Conservation (phyloP, 37 sponge, comb jelly and placozoan species). For the Tethya wilhelma region DNA sequence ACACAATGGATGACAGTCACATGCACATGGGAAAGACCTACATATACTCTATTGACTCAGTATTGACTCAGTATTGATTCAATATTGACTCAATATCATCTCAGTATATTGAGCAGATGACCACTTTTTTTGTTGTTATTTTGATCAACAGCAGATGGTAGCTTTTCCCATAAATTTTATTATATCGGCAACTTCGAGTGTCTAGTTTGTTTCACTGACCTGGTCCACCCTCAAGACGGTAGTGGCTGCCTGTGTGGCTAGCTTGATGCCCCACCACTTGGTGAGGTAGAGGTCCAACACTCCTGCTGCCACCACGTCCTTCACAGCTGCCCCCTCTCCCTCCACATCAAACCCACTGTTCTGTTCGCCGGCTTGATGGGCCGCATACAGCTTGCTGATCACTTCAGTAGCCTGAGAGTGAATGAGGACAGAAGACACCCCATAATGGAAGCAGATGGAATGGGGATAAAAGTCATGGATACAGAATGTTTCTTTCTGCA, state of each 20-base stretch:
- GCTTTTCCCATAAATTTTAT: neutral
- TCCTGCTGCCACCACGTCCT: constrained; percentile 62
- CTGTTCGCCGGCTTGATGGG: constrained; percentile 81
- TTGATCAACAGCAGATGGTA: too few species aligned
- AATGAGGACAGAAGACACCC: neutral
- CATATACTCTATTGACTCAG: too few species aligned
- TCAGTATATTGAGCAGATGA: too few species aligned
- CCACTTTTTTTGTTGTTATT: too few species aligned
- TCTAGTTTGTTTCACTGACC: constrained; percentile 36
- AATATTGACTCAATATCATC: too few species aligned
- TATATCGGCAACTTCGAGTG: neutral
- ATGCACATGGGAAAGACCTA: too few species aligned
- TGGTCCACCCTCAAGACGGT: constrained; percentile 96
- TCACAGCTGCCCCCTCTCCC: constrained; percentile 61
- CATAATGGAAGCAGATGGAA: neutral
- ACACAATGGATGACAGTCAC: too few species aligned
- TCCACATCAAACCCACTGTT: constrained; percentile 80
- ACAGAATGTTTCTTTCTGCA: neutral
- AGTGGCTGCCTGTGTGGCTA: constrained; percentile 87
- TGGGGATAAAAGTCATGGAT: neutral
- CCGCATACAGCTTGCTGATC: constrained; percentile 87
- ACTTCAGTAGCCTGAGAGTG: constrained; percentile 84
- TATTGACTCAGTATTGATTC: too few species aligned
- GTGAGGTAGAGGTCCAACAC: constrained; percentile 79
- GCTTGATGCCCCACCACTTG: constrained; percentile 94